Conservation (phyloP, 1,140 invertebrate species). For the Laupala kohalensis region DNA sequence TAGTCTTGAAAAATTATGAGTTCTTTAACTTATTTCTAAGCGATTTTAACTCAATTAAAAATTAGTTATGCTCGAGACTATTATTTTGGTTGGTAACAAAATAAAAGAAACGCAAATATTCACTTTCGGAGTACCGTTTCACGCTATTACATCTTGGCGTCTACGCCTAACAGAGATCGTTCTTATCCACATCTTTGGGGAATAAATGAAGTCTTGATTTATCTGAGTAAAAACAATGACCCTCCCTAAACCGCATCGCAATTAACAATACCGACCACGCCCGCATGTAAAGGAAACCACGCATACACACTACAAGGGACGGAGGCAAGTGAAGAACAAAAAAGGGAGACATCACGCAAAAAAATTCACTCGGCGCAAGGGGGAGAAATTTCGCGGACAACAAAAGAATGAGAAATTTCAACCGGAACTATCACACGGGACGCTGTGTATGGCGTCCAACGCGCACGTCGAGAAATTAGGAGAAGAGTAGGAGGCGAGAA, state of each 20-base stretch:
- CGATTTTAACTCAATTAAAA: too few relatives aligned
- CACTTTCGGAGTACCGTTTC: neutral
- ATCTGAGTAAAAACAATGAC: neutral
- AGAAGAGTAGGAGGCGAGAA: neutral
- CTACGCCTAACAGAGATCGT: neutral
- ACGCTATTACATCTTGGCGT: neutral
- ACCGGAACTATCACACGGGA: constrained; percentile 5
- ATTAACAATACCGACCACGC: neutral
- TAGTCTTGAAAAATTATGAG: too few relatives aligned
- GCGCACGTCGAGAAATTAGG: constrained; percentile 3
- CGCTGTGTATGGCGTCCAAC: neutral
- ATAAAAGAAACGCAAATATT: too few relatives aligned
- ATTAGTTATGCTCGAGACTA: too few relatives aligned
- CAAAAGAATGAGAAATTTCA: constrained; percentile 9
- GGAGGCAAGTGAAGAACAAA: neutral
- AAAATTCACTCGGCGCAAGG: neutral
- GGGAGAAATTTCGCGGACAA: neutral
- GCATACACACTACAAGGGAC: neutral
- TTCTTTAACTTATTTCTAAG: too few relatives aligned
- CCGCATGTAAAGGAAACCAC: neutral
- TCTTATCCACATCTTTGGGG: neutral
- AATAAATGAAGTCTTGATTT: neutral
- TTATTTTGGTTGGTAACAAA: too few relatives aligned
- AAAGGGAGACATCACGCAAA: neutral
- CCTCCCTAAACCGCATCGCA: too few relatives aligned